Conservation (phyloP, 2,888 invertebrate species). For the Spicauda simplicius region DNA sequence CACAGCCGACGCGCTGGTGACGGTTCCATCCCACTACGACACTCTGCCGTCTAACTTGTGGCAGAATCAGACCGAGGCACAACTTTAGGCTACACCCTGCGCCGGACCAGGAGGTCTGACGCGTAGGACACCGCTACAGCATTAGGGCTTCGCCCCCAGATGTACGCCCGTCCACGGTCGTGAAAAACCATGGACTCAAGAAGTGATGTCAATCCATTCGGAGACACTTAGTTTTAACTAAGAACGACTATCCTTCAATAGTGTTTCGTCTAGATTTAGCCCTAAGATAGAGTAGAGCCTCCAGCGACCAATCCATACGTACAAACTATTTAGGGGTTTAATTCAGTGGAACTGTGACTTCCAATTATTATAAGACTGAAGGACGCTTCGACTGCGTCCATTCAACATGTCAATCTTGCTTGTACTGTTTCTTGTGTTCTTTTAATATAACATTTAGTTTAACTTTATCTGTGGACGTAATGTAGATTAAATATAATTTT, state of each 20-base stretch:
- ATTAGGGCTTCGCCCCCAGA: conserved; percentile 55
- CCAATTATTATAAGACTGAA: conserved; percentile 64
- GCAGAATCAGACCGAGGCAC: conserved; percentile 73
- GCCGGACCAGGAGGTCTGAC: conserved; percentile 51
- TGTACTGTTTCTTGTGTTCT: conserved; percentile 51
- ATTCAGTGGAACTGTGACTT: conserved; percentile 46
- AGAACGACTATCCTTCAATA: conserved; percentile 26
- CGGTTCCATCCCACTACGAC: conserved; percentile 91
- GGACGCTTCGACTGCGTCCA: conserved; percentile 47
- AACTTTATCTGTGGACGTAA: conserved; percentile 6
- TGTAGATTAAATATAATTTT: not conserved
- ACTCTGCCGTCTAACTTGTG: conserved; percentile 81
- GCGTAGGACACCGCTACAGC: conserved; percentile 61
- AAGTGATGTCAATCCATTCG: conserved; percentile 23
- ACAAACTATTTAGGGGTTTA: conserved; percentile 54
- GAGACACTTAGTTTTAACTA: conserved; percentile 39
- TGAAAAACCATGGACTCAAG: conserved; percentile 69
- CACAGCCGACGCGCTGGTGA: conserved; percentile 89
- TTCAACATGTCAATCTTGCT: conserved; percentile 41
- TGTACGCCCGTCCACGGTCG: conserved; percentile 59
- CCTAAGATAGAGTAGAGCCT: conserved; percentile 18
- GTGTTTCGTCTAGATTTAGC: conserved; percentile 28
- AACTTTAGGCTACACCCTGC: conserved; percentile 63
- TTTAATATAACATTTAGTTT: conserved; percentile 25
- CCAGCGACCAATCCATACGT: conserved; percentile 47